Conservation (phyloP, 2,888 invertebrate species). For the Leptopilina drosophilae region DNA sequence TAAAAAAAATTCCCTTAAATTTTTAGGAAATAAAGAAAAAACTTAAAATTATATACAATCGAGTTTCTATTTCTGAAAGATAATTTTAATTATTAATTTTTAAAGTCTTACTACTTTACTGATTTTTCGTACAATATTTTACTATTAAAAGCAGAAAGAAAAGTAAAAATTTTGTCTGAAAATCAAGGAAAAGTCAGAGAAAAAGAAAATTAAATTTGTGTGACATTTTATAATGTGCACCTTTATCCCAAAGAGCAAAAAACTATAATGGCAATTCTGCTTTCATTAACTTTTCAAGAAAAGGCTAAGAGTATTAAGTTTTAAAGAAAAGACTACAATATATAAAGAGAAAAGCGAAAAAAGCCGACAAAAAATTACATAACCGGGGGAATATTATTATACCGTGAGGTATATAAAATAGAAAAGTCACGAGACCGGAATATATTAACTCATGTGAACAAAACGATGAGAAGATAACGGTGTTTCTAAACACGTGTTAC, state of each 20-base stretch:
- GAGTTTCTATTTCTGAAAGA: too few species aligned
- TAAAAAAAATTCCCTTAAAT: too few species aligned
- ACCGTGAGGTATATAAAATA: neutral
- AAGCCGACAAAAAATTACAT: neutral
- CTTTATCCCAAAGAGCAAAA: neutral
- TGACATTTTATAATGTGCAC: too few species aligned
- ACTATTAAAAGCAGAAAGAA: too few species aligned
- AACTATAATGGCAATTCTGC: constrained; percentile 23
- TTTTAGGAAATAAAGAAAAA: too few species aligned
- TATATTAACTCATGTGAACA: constrained; percentile 27
- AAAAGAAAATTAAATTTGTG: too few species aligned
- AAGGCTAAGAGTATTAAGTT: constrained; percentile 15
- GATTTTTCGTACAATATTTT: too few species aligned
- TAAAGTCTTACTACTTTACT: too few species aligned
- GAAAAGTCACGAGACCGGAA: constrained; percentile 23
- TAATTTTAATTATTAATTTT: too few species aligned
- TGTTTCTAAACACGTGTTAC: constrained; percentile 35
- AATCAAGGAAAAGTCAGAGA: too few species aligned
- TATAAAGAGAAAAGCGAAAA: neutral
- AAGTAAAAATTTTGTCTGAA: too few species aligned
- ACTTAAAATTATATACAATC: too few species aligned
- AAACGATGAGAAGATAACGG: constrained; percentile 40
- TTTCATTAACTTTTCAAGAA: constrained; percentile 39
- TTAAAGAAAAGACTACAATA: neutral
- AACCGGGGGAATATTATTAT: neutral